Conservation (phyloP, 1,140 invertebrate genomes). For the Harpegnathos saltator region DNA sequence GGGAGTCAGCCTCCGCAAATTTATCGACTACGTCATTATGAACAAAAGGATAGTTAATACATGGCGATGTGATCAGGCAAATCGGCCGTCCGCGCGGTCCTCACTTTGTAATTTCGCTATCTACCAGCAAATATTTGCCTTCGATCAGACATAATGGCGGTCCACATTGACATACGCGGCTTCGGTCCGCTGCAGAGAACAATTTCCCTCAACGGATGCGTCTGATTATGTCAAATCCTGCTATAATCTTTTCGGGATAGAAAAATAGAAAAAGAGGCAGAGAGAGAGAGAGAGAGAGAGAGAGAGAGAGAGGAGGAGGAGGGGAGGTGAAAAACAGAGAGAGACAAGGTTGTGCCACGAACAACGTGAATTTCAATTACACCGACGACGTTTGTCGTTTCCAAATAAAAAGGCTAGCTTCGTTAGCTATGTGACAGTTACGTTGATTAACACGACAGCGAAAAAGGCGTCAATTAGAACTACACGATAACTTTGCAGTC, state of each 20-base stretch:
- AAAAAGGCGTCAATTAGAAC: constrained; percentile 8
- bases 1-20: neutral
- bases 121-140: constrained; percentile 40
- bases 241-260: neutral
- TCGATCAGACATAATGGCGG: constrained; percentile 40
- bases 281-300: neutral
- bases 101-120: constrained; percentile 32
- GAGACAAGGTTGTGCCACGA: too few species aligned
- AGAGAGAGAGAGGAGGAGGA: too few species aligned
- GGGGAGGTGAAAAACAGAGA: too few species aligned
- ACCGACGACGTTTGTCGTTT: neutral
- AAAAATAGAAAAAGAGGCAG: too few species aligned
- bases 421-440: neutral
- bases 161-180: neutral
- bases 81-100: neutral
- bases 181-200: neutral
- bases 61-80: constrained; percentile 32
- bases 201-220: neutral
- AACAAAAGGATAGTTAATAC: constrained; percentile 5
- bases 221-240: neutral
- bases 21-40: neutral
- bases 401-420: neutral
- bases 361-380: neutral
- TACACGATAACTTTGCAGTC: constrained; percentile 10
- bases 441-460: neutral